Conservation (phyloP, 2,888 invertebrate species). For the Oeneis ivallda region DNA sequence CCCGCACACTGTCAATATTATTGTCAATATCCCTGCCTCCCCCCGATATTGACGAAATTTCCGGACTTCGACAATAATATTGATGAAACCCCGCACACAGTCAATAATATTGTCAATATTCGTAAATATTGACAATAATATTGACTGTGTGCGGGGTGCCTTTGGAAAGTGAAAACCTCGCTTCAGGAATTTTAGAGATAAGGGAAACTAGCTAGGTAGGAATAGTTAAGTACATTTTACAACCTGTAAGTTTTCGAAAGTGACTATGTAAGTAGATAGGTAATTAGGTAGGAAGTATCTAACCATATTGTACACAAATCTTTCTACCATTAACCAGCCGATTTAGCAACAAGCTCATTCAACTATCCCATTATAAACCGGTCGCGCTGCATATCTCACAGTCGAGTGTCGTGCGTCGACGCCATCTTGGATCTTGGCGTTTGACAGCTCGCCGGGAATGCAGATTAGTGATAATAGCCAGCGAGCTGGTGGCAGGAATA, state of each 20-base stretch:
- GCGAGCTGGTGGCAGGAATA: neutral
- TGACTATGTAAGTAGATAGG: neutral
- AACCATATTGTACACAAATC: constrained; percentile 22
- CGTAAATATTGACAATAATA: too few relatives aligned
- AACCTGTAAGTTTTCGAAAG: constrained; percentile 18
- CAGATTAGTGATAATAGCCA: constrained; percentile 20
- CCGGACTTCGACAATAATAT: too few relatives aligned
- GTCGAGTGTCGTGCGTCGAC: constrained; percentile 43
- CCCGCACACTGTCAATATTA: too few relatives aligned
- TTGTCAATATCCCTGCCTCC: too few relatives aligned
- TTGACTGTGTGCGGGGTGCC: too few relatives aligned
- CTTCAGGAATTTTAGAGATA: too few relatives aligned
- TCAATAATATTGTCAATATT: too few relatives aligned
- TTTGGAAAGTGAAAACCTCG: too few relatives aligned
- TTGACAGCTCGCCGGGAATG: constrained; percentile 33
- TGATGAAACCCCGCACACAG: too few relatives aligned
- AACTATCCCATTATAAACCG: constrained; percentile 49
- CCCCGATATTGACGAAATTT: too few relatives aligned
- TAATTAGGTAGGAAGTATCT: too few relatives aligned
- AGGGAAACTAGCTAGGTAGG: neutral
- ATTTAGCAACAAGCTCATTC: constrained; percentile 49
- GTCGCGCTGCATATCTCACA: constrained; percentile 54
- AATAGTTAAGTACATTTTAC: too few relatives aligned
- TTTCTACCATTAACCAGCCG: constrained; percentile 25
- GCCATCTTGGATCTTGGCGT: constrained; percentile 31